Evolutionary conservation across 2,113 vertebrate species (phyloP).

Genomic region (Gadus macrocephalus): DNA sequence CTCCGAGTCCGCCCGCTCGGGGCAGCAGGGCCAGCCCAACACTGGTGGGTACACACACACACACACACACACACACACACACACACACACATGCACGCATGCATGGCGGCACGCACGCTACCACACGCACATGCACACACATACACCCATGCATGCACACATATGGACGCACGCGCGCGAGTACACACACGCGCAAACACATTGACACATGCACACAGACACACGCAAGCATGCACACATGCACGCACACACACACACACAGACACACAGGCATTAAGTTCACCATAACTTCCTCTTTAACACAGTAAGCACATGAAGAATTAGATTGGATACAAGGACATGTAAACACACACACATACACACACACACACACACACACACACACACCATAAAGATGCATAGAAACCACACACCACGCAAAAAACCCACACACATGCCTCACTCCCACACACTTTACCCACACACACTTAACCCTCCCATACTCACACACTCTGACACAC

Average conservation of each 20-base stretch:
- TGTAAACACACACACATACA: slow-evolving; percentile 41
- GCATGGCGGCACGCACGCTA: too few species aligned
- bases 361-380: slow-evolving; percentile 44
- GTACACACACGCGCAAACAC: too few species aligned
- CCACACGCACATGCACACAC: too few species aligned
- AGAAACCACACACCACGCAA: slow-evolving; percentile 18
- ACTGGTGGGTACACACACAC: slow-evolving; percentile 71
- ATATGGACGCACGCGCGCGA: too few species aligned
- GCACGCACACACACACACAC: too few species aligned
- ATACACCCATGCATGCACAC: too few species aligned
- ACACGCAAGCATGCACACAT: too few species aligned
- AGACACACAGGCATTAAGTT: background rate
- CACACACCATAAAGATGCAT: slow-evolving; percentile 49
- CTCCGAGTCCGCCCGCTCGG: slow-evolving; percentile 78
- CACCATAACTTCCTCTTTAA: too few species aligned
- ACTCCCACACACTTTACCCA: slow-evolving; percentile 31
- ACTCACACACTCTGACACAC: slow-evolving; percentile 10
- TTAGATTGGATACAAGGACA: slow-evolving; percentile 65
- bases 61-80: slow-evolving; percentile 38
- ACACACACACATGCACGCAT: slow-evolving; percentile 45
- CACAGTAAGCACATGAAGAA: too few species aligned
- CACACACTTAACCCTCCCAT: slow-evolving; percentile 45
- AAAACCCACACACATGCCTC: slow-evolving; percentile 30
- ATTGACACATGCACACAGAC: too few species aligned
- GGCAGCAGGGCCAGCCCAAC: slow-evolving; percentile 81